Percentiles rank a stretch among this genome's conserved stretches.
These are phyloP conservation scores for Clarias macrocephalus DNA, from an alignment of 2,113 vertebrate species.

Conservation along the genomic window DNA sequence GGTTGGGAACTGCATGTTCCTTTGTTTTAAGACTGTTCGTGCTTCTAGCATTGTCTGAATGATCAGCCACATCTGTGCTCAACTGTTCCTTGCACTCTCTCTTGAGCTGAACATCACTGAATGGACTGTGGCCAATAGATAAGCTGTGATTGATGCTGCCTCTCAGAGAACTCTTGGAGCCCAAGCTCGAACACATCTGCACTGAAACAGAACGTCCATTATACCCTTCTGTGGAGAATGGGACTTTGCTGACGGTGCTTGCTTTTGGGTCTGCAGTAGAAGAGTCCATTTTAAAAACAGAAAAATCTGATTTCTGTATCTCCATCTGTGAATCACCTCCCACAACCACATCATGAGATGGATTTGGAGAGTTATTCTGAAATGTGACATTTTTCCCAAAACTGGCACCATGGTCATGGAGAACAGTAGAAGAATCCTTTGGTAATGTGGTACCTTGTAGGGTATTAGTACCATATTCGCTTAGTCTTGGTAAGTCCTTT, in stretches of 20 bases:
- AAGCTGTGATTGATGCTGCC: constrained; percentile 50
- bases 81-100: constrained; percentile 39
- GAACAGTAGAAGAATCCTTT: background rate
- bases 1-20: constrained; percentile 23
- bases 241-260: background rate
- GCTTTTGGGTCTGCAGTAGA: constrained; percentile 4
- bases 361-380: background rate
- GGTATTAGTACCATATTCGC: background rate
- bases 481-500: background rate
- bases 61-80: background rate
- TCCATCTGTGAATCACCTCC: constrained; percentile 16
- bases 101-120: constrained; percentile 35
- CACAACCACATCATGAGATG: background rate
- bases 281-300: constrained; percentile 1
- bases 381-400: background rate
- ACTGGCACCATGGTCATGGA: background rate
- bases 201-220: constrained; percentile 51
- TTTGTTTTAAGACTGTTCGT: constrained; percentile 1
- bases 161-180: constrained; percentile 59
- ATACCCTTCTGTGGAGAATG: background rate
- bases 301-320: background rate
- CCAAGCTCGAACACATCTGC: constrained; percentile 49
- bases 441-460: background rate
- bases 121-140: constrained; percentile 32
- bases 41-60: background rate